Evolutionary conservation across 2,888 invertebrate species (phyloP), one percentile per base, ranked within the genome.

Genomic region (Dascillus cervinus): DNA sequence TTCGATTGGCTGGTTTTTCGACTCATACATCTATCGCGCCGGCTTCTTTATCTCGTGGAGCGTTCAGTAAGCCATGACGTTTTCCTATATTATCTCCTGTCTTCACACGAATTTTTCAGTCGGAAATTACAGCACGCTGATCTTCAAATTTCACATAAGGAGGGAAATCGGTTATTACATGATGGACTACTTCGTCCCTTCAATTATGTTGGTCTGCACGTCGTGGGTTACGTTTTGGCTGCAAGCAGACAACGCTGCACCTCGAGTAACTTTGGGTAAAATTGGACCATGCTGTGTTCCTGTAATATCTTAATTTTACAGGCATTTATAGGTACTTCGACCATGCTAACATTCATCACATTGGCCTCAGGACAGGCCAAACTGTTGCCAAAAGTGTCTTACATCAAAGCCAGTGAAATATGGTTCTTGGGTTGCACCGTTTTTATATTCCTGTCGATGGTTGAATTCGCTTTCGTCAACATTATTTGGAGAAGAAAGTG

Each of bases 191-290:
- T 89, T 86, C 49, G 74, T 89, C 41, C 89, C 89, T 2, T 88
- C 88, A 4, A 85, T 88, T 70, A 73, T 89, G 56, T 77, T 89
- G 49, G 88, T 89, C 2, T 80, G 81, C 3, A 84, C 85, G 51
- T 88, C 88, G 0, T 89, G 88, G 88, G 87, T 89, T 6, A 84
- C 88, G 1, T 89, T 89, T 58, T 89, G 88, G 88, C 62, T 89
- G 34, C 88, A 88, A 60, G 83, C 87, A 28, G 87, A 88, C 56
- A 86, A 87, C 19, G 77, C 86, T 8, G 82, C 88, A 1, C 88
- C 88, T 6, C 72, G 88, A 50, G 84, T 85, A 29, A 82, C 83
- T 32, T 65, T 88, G 50, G 87, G 86, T 79, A n/a, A n/a, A n/a
- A n/a, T n/a, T n/a, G n/a, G n/a, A n/a, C n/a, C n/a, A n/a, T n/a